Evolutionary conservation across 2,797 vertebrate genomes (phyloP).

Genomic region (Parauchenoglanis punctatus): DNA sequence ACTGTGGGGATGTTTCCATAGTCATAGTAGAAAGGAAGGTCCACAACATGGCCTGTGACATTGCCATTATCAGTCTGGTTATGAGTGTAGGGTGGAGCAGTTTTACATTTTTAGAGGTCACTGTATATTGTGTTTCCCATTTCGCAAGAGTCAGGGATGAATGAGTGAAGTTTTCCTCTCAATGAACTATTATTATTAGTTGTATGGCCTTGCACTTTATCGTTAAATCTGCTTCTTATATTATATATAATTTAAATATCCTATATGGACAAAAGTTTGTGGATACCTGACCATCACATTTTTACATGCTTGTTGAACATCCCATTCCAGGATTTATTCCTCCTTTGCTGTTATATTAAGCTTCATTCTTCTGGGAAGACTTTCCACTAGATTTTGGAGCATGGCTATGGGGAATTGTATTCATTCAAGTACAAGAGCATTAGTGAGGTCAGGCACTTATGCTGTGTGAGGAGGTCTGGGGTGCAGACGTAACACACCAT

Average conservation of each 20-base stretch:
- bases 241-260: neutral
- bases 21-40: constrained; percentile 36
- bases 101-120: constrained; percentile 37
- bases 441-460: too few relatives aligned
- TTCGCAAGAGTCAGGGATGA: neutral
- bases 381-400: too few relatives aligned
- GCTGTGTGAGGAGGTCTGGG: too few relatives aligned
- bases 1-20: constrained; percentile 17
- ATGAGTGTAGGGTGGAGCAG: constrained; percentile 18
- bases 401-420: too few relatives aligned
- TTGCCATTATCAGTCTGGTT: constrained; percentile 41
- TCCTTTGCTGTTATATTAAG: too few relatives aligned
- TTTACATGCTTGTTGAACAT: too few relatives aligned
- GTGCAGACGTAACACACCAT: too few relatives aligned
- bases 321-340: too few relatives aligned
- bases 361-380: too few relatives aligned
- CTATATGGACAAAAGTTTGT: too few relatives aligned
- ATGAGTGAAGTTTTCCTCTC: neutral
- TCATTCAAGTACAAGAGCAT: too few relatives aligned
- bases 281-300: too few relatives aligned
- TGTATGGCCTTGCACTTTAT: neutral
- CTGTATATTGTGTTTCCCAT: neutral
- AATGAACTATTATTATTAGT: constrained; percentile 1
- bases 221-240: neutral
- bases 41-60: constrained; percentile 36